These are phyloP conservation scores for Ormyrus pomaceus DNA, from an alignment of 2,888 invertebrate species.

Conservation along the genomic window DNA sequence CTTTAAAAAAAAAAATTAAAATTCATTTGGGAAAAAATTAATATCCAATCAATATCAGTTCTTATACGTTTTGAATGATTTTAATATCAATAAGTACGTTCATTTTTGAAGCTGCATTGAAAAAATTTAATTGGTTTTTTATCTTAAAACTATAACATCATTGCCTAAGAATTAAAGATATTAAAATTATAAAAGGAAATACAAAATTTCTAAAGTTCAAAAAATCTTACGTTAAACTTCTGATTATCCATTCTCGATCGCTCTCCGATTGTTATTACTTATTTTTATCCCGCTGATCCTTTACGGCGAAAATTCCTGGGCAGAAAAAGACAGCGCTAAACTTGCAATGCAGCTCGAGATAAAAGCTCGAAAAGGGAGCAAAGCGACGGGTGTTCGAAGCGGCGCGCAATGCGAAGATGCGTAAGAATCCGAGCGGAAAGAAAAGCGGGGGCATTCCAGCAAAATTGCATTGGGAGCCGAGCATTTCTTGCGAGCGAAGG, in stretches of 20 bases:
- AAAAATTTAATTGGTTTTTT: neutral
- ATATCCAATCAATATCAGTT: neutral
- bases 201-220: neutral
- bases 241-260: too few species aligned
- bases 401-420: neutral
- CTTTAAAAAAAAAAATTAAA: neutral
- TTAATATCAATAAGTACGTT: neutral
- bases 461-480: slow-evolving; percentile 1
- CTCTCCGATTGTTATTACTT: neutral
- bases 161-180: neutral
- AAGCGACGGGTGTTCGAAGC: neutral
- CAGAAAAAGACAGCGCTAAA: too few species aligned
- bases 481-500: neutral
- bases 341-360: neutral
- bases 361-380: neutral
- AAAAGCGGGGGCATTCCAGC: slow-evolving; percentile 27
- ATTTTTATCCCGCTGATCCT: neutral
- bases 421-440: neutral
- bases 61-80: neutral
- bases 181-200: neutral
- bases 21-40: neutral
- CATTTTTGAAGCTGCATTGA: neutral
- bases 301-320: too few species aligned
- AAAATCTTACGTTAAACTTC: neutral
- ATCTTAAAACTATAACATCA: neutral